Base-by-base conservation (phyloP, 2,113 vertebrate species). In the Nipponia nippon region DNA sequence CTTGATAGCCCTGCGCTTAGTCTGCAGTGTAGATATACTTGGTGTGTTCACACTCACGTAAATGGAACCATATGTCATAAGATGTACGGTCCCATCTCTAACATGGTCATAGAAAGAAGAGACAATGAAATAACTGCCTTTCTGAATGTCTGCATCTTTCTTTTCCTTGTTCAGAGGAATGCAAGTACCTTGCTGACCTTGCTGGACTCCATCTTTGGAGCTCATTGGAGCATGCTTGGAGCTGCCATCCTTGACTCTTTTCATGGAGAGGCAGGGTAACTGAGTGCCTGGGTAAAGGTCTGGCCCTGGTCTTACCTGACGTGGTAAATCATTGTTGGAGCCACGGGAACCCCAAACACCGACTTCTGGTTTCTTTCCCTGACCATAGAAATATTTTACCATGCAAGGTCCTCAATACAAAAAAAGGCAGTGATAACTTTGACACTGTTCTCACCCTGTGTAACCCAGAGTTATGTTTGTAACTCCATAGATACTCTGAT, bases 41-140 rank as follows among this genome's bases (percentile, higher is more conserved):
- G 23, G 6, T 65, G 30, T 32, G 14, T 25, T 56, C 13, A 22
- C 7, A 3, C 4, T 49, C 20, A 3, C 0, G 0, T 49, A 11
- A 49, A 32, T 29, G 40, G 7, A 26, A 29, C 26, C 38, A 9
- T 29, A 63, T 0, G 6, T 19, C 61, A 40, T 29, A 63, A 91
- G 30, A 34, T 0, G 1, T 14, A 14, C 5, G 8, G 7, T 55
- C 11, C 44, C 46, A 23, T 12, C 6, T 61, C 44, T 25, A 18
- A 3, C 4, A 13, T 52, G 34, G 30, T 56, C 62, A 36, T 13
- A 56, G 49, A 52, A 76, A 52, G 14, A 55, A 59, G 9, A 55
- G 66, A 16, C 4, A 50, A 30, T 7, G 6, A 5, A 83, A 65
- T 26, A 42, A 62, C 11, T 4, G 3, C 5, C 10, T 69, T 65